A percentile compares a stretch with the other conserved stretches of the same genome.
These are phyloP conservation scores for Cyanistes caeruleus DNA, from an alignment of 2,113 vertebrate species.

Conservation along the genomic window DNA sequence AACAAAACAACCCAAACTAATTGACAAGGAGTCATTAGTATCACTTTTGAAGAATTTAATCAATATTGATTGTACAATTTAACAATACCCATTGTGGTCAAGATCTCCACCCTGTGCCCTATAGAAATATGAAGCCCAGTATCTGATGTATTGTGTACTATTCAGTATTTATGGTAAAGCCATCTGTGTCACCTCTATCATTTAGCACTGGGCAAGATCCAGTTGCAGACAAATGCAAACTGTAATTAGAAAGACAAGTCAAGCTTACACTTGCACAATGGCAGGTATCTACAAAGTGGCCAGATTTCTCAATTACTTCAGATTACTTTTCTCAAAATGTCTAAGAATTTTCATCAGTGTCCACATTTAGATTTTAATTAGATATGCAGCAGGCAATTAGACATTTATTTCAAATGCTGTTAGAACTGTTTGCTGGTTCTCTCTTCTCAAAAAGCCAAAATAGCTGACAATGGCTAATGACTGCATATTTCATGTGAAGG, in stretches of 20 bases:
- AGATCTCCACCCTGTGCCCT: background rate
- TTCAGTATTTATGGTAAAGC: background rate
- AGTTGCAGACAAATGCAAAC: background rate
- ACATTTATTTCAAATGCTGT: conserved; percentile 13
- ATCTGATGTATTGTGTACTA: background rate
- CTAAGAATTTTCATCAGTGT: background rate
- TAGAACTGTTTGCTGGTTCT: background rate
- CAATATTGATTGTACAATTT: background rate
- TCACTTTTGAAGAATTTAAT: background rate
- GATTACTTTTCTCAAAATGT: background rate
- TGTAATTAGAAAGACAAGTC: background rate
- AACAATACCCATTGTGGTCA: background rate
- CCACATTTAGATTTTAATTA: background rate
- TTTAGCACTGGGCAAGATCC: background rate
- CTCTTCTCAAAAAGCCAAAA: conserved; percentile 1
- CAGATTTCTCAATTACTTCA: background rate
- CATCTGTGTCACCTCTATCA: background rate
- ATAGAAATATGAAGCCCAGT: background rate
- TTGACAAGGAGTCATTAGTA: background rate
- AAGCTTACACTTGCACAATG: background rate
- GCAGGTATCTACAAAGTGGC: background rate
- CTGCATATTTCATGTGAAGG: conserved; percentile 18
- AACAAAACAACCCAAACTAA: background rate
- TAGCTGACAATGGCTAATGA: conserved; percentile 43
- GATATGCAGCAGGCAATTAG: background rate